Evolutionary conservation across 1,140 invertebrate genomes (phyloP), one percentile per base, ranked within the genome.

Genomic region (Zaprionus ghesquierei): DNA sequence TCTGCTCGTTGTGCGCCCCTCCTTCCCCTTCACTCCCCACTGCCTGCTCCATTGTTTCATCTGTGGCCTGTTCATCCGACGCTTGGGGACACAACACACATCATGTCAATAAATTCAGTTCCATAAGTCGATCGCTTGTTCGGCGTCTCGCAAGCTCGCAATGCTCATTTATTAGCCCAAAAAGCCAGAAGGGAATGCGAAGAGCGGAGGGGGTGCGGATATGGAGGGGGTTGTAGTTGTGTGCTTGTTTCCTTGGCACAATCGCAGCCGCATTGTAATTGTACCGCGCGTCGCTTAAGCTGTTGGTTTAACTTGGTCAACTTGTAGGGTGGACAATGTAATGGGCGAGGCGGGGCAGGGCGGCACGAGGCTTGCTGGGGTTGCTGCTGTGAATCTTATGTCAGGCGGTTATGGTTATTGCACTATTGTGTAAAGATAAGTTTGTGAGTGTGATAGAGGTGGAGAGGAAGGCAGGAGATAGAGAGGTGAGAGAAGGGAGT

Each of bases 61-160:
- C 69, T 68, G 69, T 68, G 69, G 63, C 46, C 35, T 68, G 69
- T 59, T 71, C 69, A 79, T 66, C 60, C 72, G 58, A 73, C 60
- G 59, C 59, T 72, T 55, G 31, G 60, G 63, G 58, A 66, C 63
- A 62, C 49, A 70, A 62, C 49, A 70, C 72, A 70, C 65, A 65
- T 77, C 75, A 77, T 79, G 74, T 63, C 77, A 76, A 79, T 79
- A 79, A 79, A 79, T 79, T 79, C 59, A 61, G 46, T 46, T 33
- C 51, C 69, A 69, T 77, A 77, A 77, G 77, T 79, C 77, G 74
- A 79, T 77, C 77, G 59, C 74, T 65, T 77, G 74, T 62, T 59
- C 49, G 62, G 58, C 61, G 56, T 64, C 68, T 71, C 46, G 18
- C 56, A 54, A 60, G 44, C 66, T 44, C 51, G 38, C 31, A 49